phyloP scores from a whole-genome alignment of 2,888 invertebrate genomes.

The Nomada flava region DNA sequence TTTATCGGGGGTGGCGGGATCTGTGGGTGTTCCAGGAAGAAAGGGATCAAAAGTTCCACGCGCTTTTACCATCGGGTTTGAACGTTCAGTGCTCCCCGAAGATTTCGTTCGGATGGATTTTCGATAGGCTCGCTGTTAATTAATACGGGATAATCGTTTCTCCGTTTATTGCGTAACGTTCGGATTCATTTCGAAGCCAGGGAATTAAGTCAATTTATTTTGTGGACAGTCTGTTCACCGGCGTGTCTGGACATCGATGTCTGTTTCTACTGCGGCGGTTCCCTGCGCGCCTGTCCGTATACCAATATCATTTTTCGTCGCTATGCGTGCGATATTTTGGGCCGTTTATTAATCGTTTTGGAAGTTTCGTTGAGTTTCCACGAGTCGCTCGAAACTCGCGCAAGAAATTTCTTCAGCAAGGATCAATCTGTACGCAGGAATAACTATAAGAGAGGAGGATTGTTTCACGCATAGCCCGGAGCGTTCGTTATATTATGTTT shows the following conservation, averaged over 20 bases:
- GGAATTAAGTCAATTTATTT: no score
- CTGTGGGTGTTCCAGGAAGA: conserved; percentile 23
- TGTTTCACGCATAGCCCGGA: conserved; percentile 75
- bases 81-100: background rate
- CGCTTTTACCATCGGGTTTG: conserved; percentile 45
- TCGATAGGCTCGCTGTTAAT: conserved; percentile 21
- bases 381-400: background rate
- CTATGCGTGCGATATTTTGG: no score
- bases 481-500: conserved; percentile 84
- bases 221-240: background rate
- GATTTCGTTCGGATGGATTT: conserved; percentile 2
- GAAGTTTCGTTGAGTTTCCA: no score
- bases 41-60: conserved; percentile 10
- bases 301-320: no score
- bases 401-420: conserved; percentile 25
- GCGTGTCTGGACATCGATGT: background rate
- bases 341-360: no score
- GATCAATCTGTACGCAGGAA: conserved; percentile 65
- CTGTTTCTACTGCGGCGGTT: background rate
- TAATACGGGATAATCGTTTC: background rate
- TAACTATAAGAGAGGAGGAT: conserved; percentile 70
- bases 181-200: no score
- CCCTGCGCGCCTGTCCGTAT: no score
- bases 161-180: background rate
- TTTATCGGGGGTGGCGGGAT: conserved; percentile 46